phyloP scores from a whole-genome alignment of 1,140 invertebrate species.

The Cardiocondyla obscurior region DNA sequence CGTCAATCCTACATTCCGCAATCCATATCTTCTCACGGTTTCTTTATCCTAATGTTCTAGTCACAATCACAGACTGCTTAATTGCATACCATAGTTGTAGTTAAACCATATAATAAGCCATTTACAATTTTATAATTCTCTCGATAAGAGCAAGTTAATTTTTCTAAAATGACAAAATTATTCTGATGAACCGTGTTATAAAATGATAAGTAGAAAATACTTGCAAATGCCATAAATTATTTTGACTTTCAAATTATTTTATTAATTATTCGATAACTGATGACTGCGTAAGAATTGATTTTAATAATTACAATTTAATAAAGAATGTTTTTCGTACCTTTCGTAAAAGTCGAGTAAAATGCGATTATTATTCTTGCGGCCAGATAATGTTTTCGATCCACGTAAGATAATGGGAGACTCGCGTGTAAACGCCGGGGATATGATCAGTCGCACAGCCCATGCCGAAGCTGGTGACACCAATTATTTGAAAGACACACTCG shows the following conservation, averaged over 20 bases:
- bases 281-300: not conserved
- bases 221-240: not conserved
- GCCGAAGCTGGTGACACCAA: constrained; percentile 87
- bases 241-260: not conserved
- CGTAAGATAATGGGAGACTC: constrained; percentile 72
- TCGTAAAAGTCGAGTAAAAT: constrained; percentile 34
- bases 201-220: not conserved
- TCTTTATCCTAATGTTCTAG: constrained; percentile 42
- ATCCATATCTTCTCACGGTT: not conserved
- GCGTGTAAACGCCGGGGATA: constrained; percentile 85
- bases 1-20: not conserved
- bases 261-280: constrained; percentile 3
- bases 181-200: not conserved
- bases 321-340: constrained; percentile 60
- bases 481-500: constrained; percentile 83
- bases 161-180: constrained; percentile 42
- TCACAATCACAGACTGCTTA: constrained; percentile 18
- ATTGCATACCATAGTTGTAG: not conserved
- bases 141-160: not conserved
- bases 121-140: not conserved
- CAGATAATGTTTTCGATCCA: constrained; percentile 76
- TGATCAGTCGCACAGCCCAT: constrained; percentile 83
- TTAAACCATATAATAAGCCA: not conserved
- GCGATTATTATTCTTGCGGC: constrained; percentile 37
- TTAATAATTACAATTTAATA: constrained; percentile 16